Base-by-base conservation (phyloP, 2,888 invertebrate species). In the Thecophora atra region DNA sequence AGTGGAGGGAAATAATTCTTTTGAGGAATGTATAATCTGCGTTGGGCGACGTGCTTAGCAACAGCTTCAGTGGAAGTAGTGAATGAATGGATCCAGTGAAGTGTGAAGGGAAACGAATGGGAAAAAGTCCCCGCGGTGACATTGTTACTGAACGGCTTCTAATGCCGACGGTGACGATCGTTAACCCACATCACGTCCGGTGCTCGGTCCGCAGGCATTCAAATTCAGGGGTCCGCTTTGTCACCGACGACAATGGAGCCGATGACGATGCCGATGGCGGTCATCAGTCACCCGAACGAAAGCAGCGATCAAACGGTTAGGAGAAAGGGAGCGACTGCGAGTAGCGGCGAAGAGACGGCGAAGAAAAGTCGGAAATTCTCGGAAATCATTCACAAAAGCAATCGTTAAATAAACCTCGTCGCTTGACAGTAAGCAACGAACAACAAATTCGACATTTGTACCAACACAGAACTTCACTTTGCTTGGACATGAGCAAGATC, bases 41-140 rank as follows among this genome's bases (percentile, higher is more conserved):
- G n/a, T n/a, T n/a, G 13, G 24, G 44, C 30, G 17, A 17, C 42
- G 42, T 21, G 44, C n/a, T 51, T 30, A 21, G 37, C 17, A 68
- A 52, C 17, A 47, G 17, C 56, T 21, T 52, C 15, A 51, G 3
- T 37, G 6, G 24, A 47, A 63, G 63, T 54, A 70, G 64, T 72
- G 70, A 56, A 72, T 71, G 65, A 71, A 71, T 71, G 66, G 71
- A 75, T 75, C n/a, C n/a, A n/a, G n/a, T n/a, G n/a, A n/a, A n/a
- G 75, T 72, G 72, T 52, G n/a, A 51, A 65, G 67, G 68, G 65
- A 68, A 71, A 68, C 54, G 54, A 72, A 75, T 65, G 72, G 70
- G 64, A 19, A 63, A 70, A 52, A 47, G 19, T 64, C 37, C 72
- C 70, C 52, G 73, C 66, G 26, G 66, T 73, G 73, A 71, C 64